These are phyloP conservation scores for Petrocephalus microphthalmus DNA, from an alignment of 2,113 vertebrate genomes.

Conservation along the genomic window DNA sequence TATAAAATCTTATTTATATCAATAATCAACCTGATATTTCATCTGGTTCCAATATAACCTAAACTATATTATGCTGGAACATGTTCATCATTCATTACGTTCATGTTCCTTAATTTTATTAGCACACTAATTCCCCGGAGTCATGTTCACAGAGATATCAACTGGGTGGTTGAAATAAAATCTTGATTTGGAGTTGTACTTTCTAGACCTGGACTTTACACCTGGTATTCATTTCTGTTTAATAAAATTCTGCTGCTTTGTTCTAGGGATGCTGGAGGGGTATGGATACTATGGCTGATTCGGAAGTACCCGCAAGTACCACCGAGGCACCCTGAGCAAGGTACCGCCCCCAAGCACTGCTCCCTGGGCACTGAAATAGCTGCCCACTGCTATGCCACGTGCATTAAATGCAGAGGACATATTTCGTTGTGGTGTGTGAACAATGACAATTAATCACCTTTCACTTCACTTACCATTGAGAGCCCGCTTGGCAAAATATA, in stretches of 20 bases:
- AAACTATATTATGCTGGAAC: not conserved
- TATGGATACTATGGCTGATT: not conserved
- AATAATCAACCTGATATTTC: not conserved
- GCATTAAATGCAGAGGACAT: too few species aligned
- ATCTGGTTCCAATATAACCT: not conserved
- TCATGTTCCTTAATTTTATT: not conserved
- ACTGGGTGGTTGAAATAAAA: not conserved
- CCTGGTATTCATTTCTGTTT: not conserved
- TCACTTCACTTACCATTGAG: not conserved
- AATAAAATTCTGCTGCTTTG: not conserved
- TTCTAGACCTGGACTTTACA: not conserved
- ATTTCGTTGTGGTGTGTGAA: too few species aligned
- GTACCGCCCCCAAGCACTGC: too few species aligned
- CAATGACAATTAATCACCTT: too few species aligned
- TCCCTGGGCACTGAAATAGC: too few species aligned
- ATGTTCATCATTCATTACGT: not conserved
- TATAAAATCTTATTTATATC: too few species aligned
- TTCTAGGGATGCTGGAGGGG: not conserved
- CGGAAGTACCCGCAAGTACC: too few species aligned
- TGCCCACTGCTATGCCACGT: too few species aligned
- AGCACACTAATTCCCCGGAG: not conserved
- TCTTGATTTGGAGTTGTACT: not conserved
- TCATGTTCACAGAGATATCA: not conserved
- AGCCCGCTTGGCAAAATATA: not conserved
- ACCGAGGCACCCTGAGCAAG: too few species aligned